Conservation (phyloP, 2,797 vertebrate species). For the Lemur catta region DNA sequence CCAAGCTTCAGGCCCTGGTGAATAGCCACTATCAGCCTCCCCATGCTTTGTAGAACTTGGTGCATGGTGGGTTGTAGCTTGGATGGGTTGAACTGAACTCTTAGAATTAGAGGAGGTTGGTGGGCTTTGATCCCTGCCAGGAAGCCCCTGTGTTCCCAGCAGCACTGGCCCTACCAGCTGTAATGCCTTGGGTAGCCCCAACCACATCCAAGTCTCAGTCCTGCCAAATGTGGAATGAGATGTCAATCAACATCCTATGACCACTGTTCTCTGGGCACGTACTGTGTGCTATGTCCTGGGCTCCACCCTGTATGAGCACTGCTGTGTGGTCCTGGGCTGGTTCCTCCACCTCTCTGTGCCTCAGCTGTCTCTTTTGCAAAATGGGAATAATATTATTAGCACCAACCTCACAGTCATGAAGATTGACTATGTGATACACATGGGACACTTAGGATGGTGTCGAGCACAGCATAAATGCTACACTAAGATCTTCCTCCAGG, state of each 20-base stretch:
- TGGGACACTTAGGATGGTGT: not conserved
- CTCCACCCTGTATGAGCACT: not conserved
- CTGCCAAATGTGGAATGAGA: not conserved
- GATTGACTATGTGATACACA: not conserved
- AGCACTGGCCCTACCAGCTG: not conserved
- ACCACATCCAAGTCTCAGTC: not conserved
- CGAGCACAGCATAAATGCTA: not conserved
- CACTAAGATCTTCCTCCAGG: not conserved
- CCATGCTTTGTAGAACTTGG: not conserved
- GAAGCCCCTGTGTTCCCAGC: not conserved
- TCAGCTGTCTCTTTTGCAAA: conserved; percentile 9
- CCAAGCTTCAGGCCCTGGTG: not conserved
- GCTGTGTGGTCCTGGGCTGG: not conserved
- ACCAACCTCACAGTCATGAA: not conserved
- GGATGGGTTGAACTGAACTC: not conserved
- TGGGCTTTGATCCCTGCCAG: not conserved
- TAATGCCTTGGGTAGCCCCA: not conserved
- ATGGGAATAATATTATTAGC: not conserved
- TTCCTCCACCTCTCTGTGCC: conserved; percentile 2
- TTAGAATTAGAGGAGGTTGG: not conserved
- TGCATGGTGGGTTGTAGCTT: not conserved
- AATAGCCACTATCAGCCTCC: not conserved
- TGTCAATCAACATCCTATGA: not conserved
- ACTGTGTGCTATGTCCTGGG: not conserved
- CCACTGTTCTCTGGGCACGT: not conserved